Evolutionary conservation across 2,113 vertebrate genomes (phyloP), one percentile per base, ranked within the genome.

Genomic region (Hippocampus guttulatus): DNA sequence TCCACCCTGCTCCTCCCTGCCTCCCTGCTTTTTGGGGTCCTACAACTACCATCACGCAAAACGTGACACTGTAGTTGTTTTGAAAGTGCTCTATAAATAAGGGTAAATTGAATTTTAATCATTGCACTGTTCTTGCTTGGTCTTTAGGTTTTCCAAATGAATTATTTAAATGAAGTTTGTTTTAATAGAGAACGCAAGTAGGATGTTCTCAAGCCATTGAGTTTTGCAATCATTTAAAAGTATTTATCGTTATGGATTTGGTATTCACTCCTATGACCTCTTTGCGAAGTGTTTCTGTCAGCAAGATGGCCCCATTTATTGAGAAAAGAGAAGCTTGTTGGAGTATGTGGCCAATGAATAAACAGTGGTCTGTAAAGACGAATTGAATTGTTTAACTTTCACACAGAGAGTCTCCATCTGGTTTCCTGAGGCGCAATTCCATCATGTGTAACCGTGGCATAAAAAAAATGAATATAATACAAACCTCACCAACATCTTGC

Each of bases 401-500:
- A 73, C 75, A 84, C 77, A 72, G 75, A 82, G 75, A 82, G 70
- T 78, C 71, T 87, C 83, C 87, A 88, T 87, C 86, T 88, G 85
- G 71, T 71, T 75, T 74, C 85, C 81, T 65, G 38, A 78, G 69
- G 84, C 21, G 2, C 82, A 80, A 88, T 88, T 88, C 83, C 87
- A 85, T 81, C 70, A 78, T 82, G 79, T 83, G 84, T 87, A 87
- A 90, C 78, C 77, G 71, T 81, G 79, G 80, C 73, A 74, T 75
- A 82, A 84, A 43, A 43, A 43, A 15, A 49, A 49, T 3, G 3
- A 30, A 30, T 27, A 27, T 18, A 49, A 14, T 18, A 82, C 79
- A 83, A 83, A 77, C 70, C 49, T 73, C 60, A 67, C 38, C 74
- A 68, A 43, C 0, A 51, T 60, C 68, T 82, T 76, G 61, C 68